Evolutionary conservation across 1,140 invertebrate genomes (phyloP).

Genomic region (Fopius arisanus): DNA sequence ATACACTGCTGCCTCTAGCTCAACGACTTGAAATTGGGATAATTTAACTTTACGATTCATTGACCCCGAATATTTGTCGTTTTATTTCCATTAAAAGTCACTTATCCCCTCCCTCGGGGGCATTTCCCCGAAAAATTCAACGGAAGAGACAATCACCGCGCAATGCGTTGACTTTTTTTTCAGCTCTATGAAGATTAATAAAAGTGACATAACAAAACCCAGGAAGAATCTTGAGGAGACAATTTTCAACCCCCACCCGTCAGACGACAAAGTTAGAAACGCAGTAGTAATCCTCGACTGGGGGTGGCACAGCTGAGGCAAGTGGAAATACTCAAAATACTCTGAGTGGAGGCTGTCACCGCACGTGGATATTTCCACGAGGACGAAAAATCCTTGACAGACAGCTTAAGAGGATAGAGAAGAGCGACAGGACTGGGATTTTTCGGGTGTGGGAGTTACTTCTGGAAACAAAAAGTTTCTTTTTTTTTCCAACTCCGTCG

Average conservation of each 20-base stretch:
- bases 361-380: slow-evolving; percentile 2
- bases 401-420: slow-evolving; percentile 13
- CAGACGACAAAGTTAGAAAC: not conserved
- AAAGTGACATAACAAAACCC: not conserved
- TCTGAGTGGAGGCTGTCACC: slow-evolving; percentile 6
- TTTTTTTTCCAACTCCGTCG: not conserved
- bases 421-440: not conserved
- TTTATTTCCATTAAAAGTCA: not conserved
- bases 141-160: not conserved
- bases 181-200: not conserved
- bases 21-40: not conserved
- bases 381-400: slow-evolving; percentile 16
- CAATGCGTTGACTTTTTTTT: not conserved
- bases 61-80: not conserved
- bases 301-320: not conserved
- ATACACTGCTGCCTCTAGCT: not conserved
- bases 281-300: not conserved
- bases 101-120: not conserved
- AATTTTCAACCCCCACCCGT: not conserved
- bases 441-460: not conserved
- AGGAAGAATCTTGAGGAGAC: not conserved
- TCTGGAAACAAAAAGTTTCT: slow-evolving; percentile 5
- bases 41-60: not conserved
- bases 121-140: not conserved
- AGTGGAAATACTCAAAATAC: slow-evolving; percentile 12